Evolutionary conservation across 2,113 vertebrate genomes (phyloP), one percentile per base, ranked within the genome.

Genomic region (Typhlomys cinereus): DNA sequence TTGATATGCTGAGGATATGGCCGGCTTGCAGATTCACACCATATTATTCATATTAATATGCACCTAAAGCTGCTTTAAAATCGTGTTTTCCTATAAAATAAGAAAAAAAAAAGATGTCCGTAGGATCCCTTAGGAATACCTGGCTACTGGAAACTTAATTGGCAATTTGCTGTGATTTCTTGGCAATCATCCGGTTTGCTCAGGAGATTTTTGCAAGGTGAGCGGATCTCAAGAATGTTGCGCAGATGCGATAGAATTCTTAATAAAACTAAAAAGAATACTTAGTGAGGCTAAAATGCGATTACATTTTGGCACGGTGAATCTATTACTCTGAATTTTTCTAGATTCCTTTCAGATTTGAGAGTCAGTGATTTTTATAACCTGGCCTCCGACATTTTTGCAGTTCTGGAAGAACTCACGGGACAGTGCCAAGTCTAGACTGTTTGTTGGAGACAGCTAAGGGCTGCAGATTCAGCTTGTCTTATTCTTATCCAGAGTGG

Each of bases 161-260:
- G 85, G 92, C 74, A 74, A 23, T 86, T 90, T 88, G 44, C 41
- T 83, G 15, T 61, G 70, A 29, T 86, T 88, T 88, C 75, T 92
- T 88, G 75, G 88, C 91, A 82, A 92, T 74, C 59, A 20, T 59
- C 0, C 11, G 74, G 59, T 74, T 82, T 88, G 36, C n/a, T 90
- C 14, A 25, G 74, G 86, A 88, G 59, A 54, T 94, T 91, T n/a
- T 79, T 90, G 64, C 89, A 90, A 90, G 69, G 74, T 93, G 69
- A 92, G 59, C 86, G 88, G 62, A 70, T 83, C 18, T 44, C 85
- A 46, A 34, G 89, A 61, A 91, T 70, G 61, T 39, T 73, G 89
- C 91, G 87, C 86, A 61, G 69, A 69, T 85, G 74, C 36, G 74
- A 90, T 88, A 31, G 61, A 73, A 70, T 88, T 94, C 92, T 85